These are phyloP conservation scores for Alentia gelatinosa DNA, from an alignment of 2,888 invertebrate genomes.

Conservation along the genomic window DNA sequence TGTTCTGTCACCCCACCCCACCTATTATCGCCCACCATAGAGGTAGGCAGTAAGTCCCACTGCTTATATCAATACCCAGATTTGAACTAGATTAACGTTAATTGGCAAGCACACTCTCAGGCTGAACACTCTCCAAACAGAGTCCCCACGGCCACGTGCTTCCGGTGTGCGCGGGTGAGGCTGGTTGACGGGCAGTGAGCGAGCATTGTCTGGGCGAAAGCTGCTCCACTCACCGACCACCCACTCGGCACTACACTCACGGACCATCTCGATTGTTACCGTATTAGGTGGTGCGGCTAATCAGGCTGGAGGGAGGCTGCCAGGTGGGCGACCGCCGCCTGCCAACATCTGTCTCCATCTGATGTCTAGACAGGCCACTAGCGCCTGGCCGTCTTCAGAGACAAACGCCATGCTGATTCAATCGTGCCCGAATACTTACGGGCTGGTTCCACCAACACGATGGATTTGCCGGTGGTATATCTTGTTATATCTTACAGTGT, in stretches of 20 bases:
- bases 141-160: neutral
- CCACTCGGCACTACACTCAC: too few relatives aligned
- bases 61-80: neutral
- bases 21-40: neutral
- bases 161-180: neutral
- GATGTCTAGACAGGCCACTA: neutral
- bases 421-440: too few relatives aligned
- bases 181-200: neutral
- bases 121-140: neutral
- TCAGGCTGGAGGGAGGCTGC: neutral
- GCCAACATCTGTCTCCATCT: neutral
- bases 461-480: too few relatives aligned
- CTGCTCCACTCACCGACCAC: too few relatives aligned
- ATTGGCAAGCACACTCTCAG: neutral
- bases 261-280: neutral
- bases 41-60: too few relatives aligned
- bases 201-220: too few relatives aligned
- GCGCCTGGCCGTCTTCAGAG: too few relatives aligned
- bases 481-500: too few relatives aligned
- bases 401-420: too few relatives aligned
- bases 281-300: neutral
- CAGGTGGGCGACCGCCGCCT: neutral
- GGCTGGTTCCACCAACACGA: too few relatives aligned
- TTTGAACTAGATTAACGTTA: neutral
- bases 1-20: neutral